Conservation (phyloP, 2,113 vertebrate genomes). For the Caranx ignobilis region DNA sequence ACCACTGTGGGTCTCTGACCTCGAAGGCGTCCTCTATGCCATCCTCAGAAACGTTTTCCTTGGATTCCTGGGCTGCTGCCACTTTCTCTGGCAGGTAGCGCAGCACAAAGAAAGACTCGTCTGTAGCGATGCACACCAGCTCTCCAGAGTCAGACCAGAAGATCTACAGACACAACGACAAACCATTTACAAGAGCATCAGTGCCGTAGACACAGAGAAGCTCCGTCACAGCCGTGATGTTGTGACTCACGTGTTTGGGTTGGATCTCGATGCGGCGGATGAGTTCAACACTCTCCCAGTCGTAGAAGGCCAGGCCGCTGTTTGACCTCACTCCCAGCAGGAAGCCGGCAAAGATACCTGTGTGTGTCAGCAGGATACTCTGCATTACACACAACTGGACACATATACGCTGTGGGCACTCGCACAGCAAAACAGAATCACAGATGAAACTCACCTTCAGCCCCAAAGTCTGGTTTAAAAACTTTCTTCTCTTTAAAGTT, state of each 20-base stretch:
- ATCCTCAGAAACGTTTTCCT: slow-evolving; percentile 91
- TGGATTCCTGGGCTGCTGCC: slow-evolving; percentile 90
- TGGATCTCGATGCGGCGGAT: slow-evolving; percentile 96
- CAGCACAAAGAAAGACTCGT: slow-evolving; percentile 95
- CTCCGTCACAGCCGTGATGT: neutral
- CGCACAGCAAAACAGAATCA: neutral
- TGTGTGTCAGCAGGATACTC: neutral
- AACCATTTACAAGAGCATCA: neutral
- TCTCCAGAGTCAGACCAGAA: slow-evolving; percentile 98
- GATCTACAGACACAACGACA: slow-evolving; percentile 81
- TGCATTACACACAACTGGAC: slow-evolving; percentile 1
- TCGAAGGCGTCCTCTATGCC: slow-evolving; percentile 96
- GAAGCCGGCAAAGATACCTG: slow-evolving; percentile 94
- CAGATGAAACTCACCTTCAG: slow-evolving; percentile 58
- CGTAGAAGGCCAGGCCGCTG: slow-evolving; percentile 92
- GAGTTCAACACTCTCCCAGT: slow-evolving; percentile 93
- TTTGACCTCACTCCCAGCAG: slow-evolving; percentile 92
- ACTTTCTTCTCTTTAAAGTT: slow-evolving; percentile 97
- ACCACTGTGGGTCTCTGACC: slow-evolving; percentile 59
- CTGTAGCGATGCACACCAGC: slow-evolving; percentile 93
- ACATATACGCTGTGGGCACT: neutral
- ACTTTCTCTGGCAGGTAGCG: slow-evolving; percentile 92
- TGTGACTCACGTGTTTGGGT: slow-evolving; percentile 89
- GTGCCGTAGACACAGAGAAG: rapidly evolving
- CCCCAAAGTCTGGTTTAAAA: slow-evolving; percentile 95